These are phyloP conservation scores for Crocidura indochinensis DNA, from an alignment of 2,797 vertebrate genomes.

Conservation along the genomic window DNA sequence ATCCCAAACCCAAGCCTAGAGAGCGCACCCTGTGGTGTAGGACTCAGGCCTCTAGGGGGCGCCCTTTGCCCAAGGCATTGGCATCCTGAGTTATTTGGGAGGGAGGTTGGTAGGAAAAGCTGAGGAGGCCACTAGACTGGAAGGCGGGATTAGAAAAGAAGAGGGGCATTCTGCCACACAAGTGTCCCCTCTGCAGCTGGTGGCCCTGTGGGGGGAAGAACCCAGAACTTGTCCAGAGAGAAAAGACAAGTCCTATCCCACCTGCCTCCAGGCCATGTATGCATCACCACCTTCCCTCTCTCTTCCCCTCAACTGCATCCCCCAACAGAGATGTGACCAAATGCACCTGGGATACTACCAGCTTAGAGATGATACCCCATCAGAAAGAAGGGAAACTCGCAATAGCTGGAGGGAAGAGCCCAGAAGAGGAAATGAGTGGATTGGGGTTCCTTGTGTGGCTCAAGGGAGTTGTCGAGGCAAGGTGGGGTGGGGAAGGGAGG, in stretches of 20 bases:
- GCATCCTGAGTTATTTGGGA: not conserved
- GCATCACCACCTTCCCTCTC: not conserved
- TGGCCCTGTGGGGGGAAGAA: not conserved
- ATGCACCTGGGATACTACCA: not conserved
- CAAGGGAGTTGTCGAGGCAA: not conserved
- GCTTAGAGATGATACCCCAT: not conserved
- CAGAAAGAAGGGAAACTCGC: not conserved
- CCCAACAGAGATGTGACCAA: not conserved
- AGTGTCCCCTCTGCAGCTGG: not conserved
- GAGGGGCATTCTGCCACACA: not conserved
- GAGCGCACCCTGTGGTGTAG: conserved; percentile 5
- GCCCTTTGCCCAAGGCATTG: conserved; percentile 57
- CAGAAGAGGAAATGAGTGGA: not conserved
- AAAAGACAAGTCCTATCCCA: not conserved
- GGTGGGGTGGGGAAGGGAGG: not conserved
- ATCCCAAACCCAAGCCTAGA: no score
- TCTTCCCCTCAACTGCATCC: not conserved
- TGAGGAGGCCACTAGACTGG: conserved; percentile 4
- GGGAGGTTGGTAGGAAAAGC: not conserved
- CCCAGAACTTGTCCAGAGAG: not conserved
- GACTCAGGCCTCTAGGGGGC: conserved; percentile 72
- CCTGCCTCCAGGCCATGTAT: no score
- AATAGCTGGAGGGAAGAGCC: not conserved
- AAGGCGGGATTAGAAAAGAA: not conserved
- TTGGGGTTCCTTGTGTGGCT: not conserved